These are phyloP conservation scores for Penelope pileata DNA, from an alignment of 2,113 vertebrate species.

Conservation along the genomic window DNA sequence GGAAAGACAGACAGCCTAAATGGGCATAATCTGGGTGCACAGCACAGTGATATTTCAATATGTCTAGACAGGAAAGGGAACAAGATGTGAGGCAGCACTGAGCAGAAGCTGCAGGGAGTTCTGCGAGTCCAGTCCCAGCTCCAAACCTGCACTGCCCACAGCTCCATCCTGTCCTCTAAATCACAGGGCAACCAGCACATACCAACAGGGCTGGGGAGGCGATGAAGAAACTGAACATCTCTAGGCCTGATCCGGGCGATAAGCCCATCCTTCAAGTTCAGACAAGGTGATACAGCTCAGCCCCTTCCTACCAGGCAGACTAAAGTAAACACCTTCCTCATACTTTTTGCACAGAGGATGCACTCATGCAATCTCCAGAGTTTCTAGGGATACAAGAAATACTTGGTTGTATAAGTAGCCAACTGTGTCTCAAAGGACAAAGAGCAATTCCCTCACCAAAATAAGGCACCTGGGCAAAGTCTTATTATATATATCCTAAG, in stretches of 20 bases:
- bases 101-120: fast-evolving
- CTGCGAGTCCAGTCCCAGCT: fast-evolving
- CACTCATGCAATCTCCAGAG: not conserved
- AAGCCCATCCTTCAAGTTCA: not conserved
- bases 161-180: not conserved
- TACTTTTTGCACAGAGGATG: not conserved
- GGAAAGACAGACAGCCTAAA: not conserved
- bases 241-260: not conserved
- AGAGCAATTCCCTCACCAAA: not conserved
- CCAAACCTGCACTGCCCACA: not conserved
- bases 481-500: not conserved
- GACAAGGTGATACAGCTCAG: not conserved
- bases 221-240: not conserved
- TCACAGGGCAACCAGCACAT: not conserved
- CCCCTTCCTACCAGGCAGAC: not conserved
- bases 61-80: fast-evolving
- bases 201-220: not conserved
- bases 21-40: not conserved
- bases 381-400: not conserved
- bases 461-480: not conserved
- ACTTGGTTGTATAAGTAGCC: not conserved
- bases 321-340: not conserved
- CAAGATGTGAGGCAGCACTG: not conserved
- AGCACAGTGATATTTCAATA: not conserved
- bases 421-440: not conserved